Base-by-base conservation (phyloP, 2,113 vertebrate species). In the Esox niger region DNA sequence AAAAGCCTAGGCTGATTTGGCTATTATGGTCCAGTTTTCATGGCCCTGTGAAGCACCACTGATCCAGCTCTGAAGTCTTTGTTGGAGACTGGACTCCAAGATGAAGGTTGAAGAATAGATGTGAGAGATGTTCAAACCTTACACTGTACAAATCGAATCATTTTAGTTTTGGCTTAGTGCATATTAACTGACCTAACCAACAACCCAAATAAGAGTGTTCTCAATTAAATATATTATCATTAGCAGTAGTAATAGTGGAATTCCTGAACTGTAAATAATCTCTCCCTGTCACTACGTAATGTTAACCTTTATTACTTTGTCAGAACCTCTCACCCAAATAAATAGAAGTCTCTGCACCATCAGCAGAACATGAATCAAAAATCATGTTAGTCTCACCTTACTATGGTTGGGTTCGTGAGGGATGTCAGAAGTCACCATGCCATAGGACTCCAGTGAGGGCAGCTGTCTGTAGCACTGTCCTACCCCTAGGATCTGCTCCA, bases 401-500 rank as follows among this genome's bases (percentile, higher is more conserved):
- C 56, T 81, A 38, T 82, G 78, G 35, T 23, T 57, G 30, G 84
- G 56, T 5, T 86, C 68, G 1, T 75, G 75, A 8, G 79, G 54
- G 49, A 80, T 67, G 32, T 85, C 81, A 2, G 83, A 47, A 63
- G 74, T 57, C 55, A 86, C 74, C 33, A 84, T 75, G 35, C 65
- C 64, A 0, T 78, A 86, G 7, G 71, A 74, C 56, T 88, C 85
- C 64, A 46, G 30, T 13, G 58, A 31, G 35, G 67, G 58, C 30
- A 85, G 62, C 65, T 86, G 84, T 52, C 58, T 67, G 55, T 74
- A 83, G 46, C 82, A 58, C 70, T 84, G 84, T 25, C 61, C 72
- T n/a, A 83, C 77, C 0, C 81, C 80, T 1, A 88, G 71, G 69
- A 88, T 88, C 67, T 88, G 87, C 64, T 88, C 84, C 72, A 89